Conservation (phyloP, 2,113 vertebrate species). For the Hippoglossus stenolepis region DNA sequence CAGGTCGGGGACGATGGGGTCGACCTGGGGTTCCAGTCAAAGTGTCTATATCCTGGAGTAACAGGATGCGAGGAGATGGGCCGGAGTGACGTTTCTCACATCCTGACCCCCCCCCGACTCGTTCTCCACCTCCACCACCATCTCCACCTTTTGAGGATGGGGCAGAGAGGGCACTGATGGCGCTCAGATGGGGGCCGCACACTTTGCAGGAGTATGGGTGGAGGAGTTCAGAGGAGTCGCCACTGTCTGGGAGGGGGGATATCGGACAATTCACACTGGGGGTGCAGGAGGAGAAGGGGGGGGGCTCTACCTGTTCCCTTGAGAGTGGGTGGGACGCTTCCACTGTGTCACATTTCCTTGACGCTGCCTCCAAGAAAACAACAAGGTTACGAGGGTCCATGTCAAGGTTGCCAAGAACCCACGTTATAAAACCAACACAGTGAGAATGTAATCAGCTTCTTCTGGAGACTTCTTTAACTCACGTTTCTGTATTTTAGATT, state of each 20-base stretch:
- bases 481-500: too few relatives aligned
- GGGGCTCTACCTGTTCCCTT: slow-evolving; percentile 78
- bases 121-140: slow-evolving; percentile 20
- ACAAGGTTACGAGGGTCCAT: slow-evolving; percentile 63
- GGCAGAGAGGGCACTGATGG: slow-evolving; percentile 36
- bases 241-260: slow-evolving; percentile 50
- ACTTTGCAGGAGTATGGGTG: slow-evolving; percentile 36
- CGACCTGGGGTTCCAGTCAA: slow-evolving; percentile 66
- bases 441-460: slow-evolving; percentile 1
- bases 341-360: slow-evolving; percentile 82
- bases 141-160: background rate
- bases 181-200: background rate
- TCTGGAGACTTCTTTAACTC: background rate
- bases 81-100: slow-evolving; percentile 79
- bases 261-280: slow-evolving; percentile 66
- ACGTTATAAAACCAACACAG: slow-evolving; percentile 21
- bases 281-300: slow-evolving; percentile 9
- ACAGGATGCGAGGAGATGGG: slow-evolving; percentile 80
- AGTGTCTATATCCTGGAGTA: slow-evolving; percentile 82
- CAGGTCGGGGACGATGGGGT: slow-evolving; percentile 38
- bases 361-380: slow-evolving; percentile 72
- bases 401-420: slow-evolving; percentile 22
- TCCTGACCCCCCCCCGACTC: slow-evolving; percentile 62
- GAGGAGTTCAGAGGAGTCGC: slow-evolving; percentile 32
- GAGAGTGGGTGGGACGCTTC: slow-evolving; percentile 82